phyloP scores from a whole-genome alignment of 2,113 vertebrate species.

The Corythaeola cristata region DNA sequence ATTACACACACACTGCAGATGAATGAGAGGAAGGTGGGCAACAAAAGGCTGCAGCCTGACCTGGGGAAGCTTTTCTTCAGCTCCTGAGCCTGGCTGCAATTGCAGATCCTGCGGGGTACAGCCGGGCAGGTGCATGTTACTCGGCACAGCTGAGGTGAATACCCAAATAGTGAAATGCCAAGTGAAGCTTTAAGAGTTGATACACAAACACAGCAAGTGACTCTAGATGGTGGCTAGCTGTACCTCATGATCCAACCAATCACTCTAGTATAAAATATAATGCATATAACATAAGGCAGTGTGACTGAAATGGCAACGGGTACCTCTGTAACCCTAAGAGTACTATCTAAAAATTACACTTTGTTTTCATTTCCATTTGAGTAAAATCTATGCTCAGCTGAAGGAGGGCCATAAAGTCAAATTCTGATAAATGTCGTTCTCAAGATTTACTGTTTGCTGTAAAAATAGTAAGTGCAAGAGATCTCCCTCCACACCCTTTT shows the following conservation, averaged over 20 bases:
- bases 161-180: neutral
- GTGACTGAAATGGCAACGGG: neutral
- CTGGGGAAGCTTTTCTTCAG: neutral
- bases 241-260: neutral
- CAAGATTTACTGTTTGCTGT: conserved; percentile 23
- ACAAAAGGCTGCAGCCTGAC: neutral
- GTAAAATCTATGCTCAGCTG: neutral
- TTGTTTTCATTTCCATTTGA: conserved; percentile 25
- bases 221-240: neutral
- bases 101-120: neutral
- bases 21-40: neutral
- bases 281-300: neutral
- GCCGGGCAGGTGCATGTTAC: neutral
- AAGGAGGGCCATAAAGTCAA: neutral
- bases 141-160: neutral
- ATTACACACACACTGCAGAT: accelerated
- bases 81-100: neutral
- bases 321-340: neutral
- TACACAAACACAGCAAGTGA: neutral
- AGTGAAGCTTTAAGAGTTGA: neutral
- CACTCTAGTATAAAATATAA: neutral
- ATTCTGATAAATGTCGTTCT: conserved; percentile 22
- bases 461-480: conserved; percentile 16
- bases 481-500: neutral
- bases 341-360: neutral